Evolutionary conservation across 2,113 vertebrate genomes (phyloP).

Genomic region (Aphyosemion australe): DNA sequence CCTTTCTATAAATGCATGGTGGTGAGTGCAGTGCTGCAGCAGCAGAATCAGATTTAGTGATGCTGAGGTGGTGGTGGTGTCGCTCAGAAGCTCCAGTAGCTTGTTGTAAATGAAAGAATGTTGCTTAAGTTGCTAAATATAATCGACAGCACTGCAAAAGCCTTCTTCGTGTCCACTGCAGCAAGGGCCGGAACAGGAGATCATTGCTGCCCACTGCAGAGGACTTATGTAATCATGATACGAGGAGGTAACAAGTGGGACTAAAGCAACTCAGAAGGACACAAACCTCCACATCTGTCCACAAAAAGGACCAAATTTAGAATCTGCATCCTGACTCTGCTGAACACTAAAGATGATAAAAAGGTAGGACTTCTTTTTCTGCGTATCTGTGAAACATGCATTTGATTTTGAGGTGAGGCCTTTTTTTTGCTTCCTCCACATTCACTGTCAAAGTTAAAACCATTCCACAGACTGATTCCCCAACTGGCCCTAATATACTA

Average conservation of each 20-base stretch:
- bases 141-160: not conserved
- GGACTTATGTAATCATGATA: not conserved
- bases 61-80: not conserved
- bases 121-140: not conserved
- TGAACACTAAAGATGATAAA: not conserved
- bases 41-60: not conserved
- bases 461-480: conserved; percentile 6
- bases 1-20: not conserved
- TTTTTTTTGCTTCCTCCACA: not conserved
- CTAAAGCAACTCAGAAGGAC: not conserved
- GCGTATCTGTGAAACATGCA: not conserved
- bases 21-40: not conserved
- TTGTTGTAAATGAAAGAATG: not conserved
- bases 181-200: not conserved
- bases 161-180: not conserved
- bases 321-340: not conserved
- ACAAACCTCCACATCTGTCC: not conserved
- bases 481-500: not conserved
- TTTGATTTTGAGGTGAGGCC: too few species aligned
- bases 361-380: not conserved
- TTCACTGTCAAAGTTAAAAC: not conserved
- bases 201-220: not conserved
- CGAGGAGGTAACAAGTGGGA: not conserved
- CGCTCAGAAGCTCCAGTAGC: not conserved
- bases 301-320: not conserved